Conservation (phyloP, 2,797 vertebrate species). For the Todus mexicanus region DNA sequence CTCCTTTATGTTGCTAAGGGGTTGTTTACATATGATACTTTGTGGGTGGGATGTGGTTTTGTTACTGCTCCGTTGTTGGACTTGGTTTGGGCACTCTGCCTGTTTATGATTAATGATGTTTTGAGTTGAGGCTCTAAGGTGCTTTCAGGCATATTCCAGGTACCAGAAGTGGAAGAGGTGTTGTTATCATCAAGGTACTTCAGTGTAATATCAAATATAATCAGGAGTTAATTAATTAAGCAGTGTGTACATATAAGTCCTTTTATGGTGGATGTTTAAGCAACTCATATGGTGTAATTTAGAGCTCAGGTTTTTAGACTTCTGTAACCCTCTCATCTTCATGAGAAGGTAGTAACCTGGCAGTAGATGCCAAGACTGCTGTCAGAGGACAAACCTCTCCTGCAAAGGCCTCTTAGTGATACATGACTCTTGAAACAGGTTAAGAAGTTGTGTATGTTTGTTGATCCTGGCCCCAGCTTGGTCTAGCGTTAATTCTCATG, state of each 20-base stretch:
- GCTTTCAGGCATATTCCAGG: slow-evolving; percentile 20
- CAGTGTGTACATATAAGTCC: background rate
- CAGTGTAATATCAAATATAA: background rate
- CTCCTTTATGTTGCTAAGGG: background rate
- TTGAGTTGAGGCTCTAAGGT: slow-evolving; percentile 18
- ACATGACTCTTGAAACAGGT: background rate
- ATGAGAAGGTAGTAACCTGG: background rate
- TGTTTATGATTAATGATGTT: background rate
- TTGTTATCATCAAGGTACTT: slow-evolving; percentile 29
- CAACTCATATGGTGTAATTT: rapidly evolving
- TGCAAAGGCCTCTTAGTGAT: background rate
- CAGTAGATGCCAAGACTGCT: background rate
- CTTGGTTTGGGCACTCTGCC: slow-evolving; percentile 19
- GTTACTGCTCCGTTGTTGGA: background rate
- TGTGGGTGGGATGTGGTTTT: slow-evolving; percentile 19
- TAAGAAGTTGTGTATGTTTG: background rate
- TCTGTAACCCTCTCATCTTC: background rate
- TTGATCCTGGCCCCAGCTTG: rapidly evolving
- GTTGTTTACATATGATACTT: background rate
- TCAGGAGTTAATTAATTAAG: slow-evolving; percentile 27
- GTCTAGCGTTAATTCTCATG: background rate
- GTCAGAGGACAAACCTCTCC: background rate
- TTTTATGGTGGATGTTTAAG: background rate
- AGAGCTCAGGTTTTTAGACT: background rate
- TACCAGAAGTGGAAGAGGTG: slow-evolving; percentile 4